Evolutionary conservation across 2,797 vertebrate genomes (phyloP).

Genomic region (Tadarida brasiliensis): DNA sequence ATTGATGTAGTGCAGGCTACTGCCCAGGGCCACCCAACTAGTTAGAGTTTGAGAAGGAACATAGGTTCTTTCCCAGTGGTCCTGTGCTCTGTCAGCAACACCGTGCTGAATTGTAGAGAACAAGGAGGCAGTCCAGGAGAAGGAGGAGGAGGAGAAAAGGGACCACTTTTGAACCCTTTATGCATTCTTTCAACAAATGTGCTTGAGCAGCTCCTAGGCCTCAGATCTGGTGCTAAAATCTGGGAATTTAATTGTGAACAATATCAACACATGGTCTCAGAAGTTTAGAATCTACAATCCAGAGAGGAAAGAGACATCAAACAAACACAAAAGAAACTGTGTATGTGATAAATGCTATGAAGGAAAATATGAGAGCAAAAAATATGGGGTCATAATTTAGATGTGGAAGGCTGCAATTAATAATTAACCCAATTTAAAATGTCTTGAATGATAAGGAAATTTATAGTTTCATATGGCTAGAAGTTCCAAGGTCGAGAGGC

Average conservation of each 20-base stretch:
- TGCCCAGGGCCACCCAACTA: neutral
- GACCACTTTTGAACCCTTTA: neutral
- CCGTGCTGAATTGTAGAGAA: neutral
- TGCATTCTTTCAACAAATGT: neutral
- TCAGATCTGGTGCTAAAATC: neutral
- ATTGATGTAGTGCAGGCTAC: neutral
- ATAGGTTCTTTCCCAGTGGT: neutral
- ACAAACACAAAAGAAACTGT: neutral
- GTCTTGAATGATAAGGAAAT: slow-evolving; percentile 62
- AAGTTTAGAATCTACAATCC: neutral
- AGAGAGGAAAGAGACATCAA: neutral
- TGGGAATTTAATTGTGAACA: neutral
- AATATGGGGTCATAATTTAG: neutral
- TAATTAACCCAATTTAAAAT: slow-evolving; percentile 65
- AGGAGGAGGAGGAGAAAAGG: neutral
- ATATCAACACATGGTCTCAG: neutral
- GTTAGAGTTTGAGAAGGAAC: neutral
- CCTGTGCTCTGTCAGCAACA: neutral
- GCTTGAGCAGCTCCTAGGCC: neutral
- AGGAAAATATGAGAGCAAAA: neutral
- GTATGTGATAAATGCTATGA: neutral
- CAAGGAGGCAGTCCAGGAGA: neutral
- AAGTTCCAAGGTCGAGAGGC: slow-evolving; percentile 70
- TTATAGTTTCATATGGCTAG: neutral
- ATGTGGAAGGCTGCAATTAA: slow-evolving; percentile 43